These are phyloP conservation scores for Drosophila eohydei DNA, from an alignment of 2,888 invertebrate genomes.

Conservation along the genomic window DNA sequence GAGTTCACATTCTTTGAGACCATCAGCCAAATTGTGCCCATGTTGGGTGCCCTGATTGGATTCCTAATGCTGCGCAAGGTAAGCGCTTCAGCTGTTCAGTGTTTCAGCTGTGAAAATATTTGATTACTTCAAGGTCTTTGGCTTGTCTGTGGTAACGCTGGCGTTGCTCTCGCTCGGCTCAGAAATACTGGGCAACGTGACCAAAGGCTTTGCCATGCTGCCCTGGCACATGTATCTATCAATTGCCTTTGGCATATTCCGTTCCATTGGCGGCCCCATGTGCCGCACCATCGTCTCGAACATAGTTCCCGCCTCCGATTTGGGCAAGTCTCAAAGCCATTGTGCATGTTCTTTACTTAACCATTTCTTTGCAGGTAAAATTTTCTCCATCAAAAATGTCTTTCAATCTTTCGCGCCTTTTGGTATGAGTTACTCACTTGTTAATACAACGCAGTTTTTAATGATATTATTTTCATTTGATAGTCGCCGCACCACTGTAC, in stretches of 20 bases:
- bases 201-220: conserved; percentile 75
- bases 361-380: conserved; percentile 85
- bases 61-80: conserved; percentile 87
- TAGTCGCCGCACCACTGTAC: conserved; percentile 87
- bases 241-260: conserved; percentile 71
- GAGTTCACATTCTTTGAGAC: conserved; percentile 88
- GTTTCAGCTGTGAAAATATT: not conserved
- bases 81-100: not conserved
- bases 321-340: conserved; percentile 74
- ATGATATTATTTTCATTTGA: not conserved
- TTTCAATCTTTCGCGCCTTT: conserved; percentile 88
- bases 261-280: conserved; percentile 81
- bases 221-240: conserved; percentile 83
- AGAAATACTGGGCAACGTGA: conserved; percentile 69
- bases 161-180: conserved; percentile 78
- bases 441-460: not conserved
- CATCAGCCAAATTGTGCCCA: conserved; percentile 85
- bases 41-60: conserved; percentile 87
- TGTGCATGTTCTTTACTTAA: not conserved
- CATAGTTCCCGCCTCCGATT: conserved; percentile 82
- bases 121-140: conserved; percentile 62
- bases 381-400: conserved; percentile 89
- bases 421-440: conserved; percentile 31
- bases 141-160: conserved; percentile 78
- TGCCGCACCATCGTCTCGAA: conserved; percentile 83